Evolutionary conservation across 2,797 vertebrate species (phyloP), one percentile per base, ranked within the genome.

Genomic region (Crocidura indochinensis): DNA sequence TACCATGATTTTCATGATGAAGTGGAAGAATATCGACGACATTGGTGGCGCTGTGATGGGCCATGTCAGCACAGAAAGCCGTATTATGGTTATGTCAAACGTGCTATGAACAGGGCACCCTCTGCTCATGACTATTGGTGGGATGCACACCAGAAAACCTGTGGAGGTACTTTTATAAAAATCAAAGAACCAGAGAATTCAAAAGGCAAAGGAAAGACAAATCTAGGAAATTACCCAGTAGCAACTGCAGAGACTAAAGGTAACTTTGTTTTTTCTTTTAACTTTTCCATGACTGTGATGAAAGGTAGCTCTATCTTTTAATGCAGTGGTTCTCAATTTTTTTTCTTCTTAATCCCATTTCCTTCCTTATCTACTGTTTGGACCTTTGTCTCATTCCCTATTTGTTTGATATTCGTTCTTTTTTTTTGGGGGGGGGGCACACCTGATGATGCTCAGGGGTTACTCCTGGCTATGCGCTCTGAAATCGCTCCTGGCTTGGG

Each of bases 21-120:
- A 96, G 98, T 99, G 0, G 98, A 99, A 19, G 96, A 98, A 31
- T 99, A 99, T 96, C 98, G 99, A 62, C 98, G 98, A 94, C 99
- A 99, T 96, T 99, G 99, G 99, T 99, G 99, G 99, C 98, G 98
- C 6, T 99, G 99, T 92, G 87, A 98, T 0, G 99, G 99, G 1
- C 99, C 99, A 0, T 99, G 99, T 94, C 99, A 97, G 90, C 96
- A 75, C 27, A 98, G 97, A n/a, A 98, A 90, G 8, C 99, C 99
- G 0, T 99, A 98, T 90, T 99, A 98, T 0, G 99, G 99, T 8
- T 99, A 98, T 0, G 99, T 99, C 92, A 99, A 99, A 88, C 98
- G 99, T 7, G 98, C 99, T 0, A 99, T 99, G 97, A 99, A 99
- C 96, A 97, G 99, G 84, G 98, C 99, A 0, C 99, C 99, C 0